Evolutionary conservation across 2,888 invertebrate species (phyloP).

Genomic region (Tipula helvola): DNA sequence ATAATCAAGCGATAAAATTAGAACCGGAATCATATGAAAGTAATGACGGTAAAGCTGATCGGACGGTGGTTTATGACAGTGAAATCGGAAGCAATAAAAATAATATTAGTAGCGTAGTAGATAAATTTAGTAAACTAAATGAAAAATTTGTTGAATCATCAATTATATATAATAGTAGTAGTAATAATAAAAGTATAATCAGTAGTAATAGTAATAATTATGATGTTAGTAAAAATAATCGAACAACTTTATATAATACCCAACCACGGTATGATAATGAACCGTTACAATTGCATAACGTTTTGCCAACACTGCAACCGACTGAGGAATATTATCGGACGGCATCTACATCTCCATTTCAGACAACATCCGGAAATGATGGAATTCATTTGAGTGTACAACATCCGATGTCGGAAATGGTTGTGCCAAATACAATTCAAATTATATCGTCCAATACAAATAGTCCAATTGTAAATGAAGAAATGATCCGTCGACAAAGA

Average conservation of each 20-base stretch:
- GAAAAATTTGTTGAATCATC: not conserved
- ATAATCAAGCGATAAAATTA: conserved; percentile 9
- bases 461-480: conserved; percentile 24
- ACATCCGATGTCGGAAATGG: conserved; percentile 12
- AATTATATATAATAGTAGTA: not conserved
- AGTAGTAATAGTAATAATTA: conserved; percentile 18
- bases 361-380: conserved; percentile 30
- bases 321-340: conserved; percentile 42
- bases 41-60: not conserved
- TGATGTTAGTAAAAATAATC: conserved; percentile 14
- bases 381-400: conserved; percentile 12
- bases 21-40: not conserved
- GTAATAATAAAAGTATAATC: conserved; percentile 19
- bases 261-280: conserved; percentile 16
- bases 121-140: not conserved
- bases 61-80: not conserved
- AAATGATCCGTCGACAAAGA: conserved; percentile 39
- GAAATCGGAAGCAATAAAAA: not conserved
- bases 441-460: conserved; percentile 23
- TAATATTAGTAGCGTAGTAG: conserved; percentile 1
- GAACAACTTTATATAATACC: conserved; percentile 18
- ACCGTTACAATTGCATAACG: conserved; percentile 30
- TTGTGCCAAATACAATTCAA: conserved; percentile 25
- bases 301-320: conserved; percentile 28
- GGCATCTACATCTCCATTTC: conserved; percentile 47